Percentiles rank a stretch among this genome's conserved stretches.
Conservation (phyloP, 2,113 vertebrate genomes). For the Salvelinus namaycush region DNA sequence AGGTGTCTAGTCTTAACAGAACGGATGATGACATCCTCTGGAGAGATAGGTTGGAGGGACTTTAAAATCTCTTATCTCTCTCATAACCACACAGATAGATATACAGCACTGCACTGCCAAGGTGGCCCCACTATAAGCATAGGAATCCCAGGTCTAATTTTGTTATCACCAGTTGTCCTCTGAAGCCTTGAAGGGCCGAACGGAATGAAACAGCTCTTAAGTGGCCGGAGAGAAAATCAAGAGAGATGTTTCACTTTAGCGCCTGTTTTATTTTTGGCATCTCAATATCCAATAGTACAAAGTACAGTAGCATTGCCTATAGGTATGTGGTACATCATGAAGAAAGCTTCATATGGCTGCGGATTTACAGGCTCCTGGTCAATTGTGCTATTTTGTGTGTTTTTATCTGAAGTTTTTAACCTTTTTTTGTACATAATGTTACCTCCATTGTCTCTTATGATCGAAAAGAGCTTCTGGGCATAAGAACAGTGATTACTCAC, state of each 20-base stretch:
- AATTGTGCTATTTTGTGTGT: no score
- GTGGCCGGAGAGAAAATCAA: conserved; percentile 63
- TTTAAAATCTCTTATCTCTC: conserved; percentile 35
- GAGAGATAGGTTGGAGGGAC: conserved; percentile 54
- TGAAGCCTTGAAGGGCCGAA: conserved; percentile 62
- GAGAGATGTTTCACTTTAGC: conserved; percentile 58
- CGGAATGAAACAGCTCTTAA: conserved; percentile 63
- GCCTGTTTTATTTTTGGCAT: conserved; percentile 49
- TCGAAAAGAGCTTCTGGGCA: no score
- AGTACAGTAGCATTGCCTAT: neutral
- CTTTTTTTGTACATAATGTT: no score
- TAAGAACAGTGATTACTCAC: no score
- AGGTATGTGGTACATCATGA: no score
- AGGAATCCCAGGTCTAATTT: neutral
- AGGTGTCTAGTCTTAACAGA: conserved; percentile 64
- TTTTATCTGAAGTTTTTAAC: no score
- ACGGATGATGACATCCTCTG: conserved; percentile 57
- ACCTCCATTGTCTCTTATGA: no score
- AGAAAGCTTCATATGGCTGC: no score
- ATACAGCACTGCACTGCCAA: neutral
- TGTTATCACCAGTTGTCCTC: conserved; percentile 37
- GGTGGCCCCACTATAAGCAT: neutral
- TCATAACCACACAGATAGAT: neutral
- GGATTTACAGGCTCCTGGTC: no score
- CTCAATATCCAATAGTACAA: conserved; percentile 40